Base-by-base conservation (phyloP, 2,797 vertebrate species). In the Chiroxiphia lanceolata region DNA sequence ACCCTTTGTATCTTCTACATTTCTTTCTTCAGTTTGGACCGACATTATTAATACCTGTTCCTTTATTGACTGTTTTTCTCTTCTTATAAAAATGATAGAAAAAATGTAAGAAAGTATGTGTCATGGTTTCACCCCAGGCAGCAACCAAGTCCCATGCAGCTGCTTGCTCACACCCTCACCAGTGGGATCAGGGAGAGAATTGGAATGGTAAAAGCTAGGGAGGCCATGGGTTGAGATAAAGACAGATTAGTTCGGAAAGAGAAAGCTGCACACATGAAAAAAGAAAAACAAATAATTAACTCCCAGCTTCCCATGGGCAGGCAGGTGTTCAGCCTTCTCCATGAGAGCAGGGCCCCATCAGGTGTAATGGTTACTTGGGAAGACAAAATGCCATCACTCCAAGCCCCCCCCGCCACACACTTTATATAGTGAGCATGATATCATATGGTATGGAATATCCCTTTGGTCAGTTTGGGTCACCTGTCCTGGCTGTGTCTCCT, bases 361-460 rank as follows among this genome's bases (percentile, higher is more conserved):
- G 0, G 0, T 31, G 5, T 44, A 53, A 17, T 6, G 4, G 18
- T 11, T 14, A 27, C 47, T 67, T 48, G 60, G 45, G 26, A 72
- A 67, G 67, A 67, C 8, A 48, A 79, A 72, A 72, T 23, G 25
- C 5, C 21, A 33, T 59, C 21, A 20, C 2, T 40, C 7, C 18
- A 33, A 60, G 21, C 45, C 6, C 29, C 20, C 17, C n/a, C n/a
- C n/a, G n/a, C n/a, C n/a, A n/a, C n/a, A n/a, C n/a, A n/a, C n/a
- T 67, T 72, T 10, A 40, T 53, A 47, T 47, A 34, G 6, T 17
- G 45, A 57, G 20, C 8, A n/a, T 26, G n/a, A 67, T 34, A 34
- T 53, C 45, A 65, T 60, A 34, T 1, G 9, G 10, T 65, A 22
- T 42, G 25, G 17, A 71, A 53, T 51, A 53, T 27, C 45, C 51